Evolutionary conservation across 2,113 vertebrate genomes (phyloP).

Genomic region (Craseonycteris thonglongyai): DNA sequence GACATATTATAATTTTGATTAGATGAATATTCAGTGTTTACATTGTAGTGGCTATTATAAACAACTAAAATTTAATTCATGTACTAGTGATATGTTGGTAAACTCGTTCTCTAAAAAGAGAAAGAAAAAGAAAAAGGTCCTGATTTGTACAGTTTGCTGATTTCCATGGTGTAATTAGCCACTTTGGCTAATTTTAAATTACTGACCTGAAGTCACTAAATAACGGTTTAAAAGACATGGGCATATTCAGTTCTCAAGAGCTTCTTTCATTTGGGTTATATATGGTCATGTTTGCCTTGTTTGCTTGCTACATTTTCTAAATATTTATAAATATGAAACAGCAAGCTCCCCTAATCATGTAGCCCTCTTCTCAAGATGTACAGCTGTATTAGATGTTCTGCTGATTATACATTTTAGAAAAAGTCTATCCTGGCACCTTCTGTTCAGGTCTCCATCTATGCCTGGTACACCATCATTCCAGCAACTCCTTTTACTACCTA

Average conservation of each 20-base stretch:
- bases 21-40: not conserved
- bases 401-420: not conserved
- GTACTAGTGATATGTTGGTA: not conserved
- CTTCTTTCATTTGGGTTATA: not conserved
- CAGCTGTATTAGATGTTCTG: not conserved
- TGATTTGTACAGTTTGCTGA: not conserved
- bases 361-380: not conserved
- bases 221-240: not conserved
- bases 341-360: not conserved
- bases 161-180: not conserved
- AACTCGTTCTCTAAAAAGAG: not conserved
- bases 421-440: not conserved
- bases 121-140: not conserved
- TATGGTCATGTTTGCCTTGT: not conserved
- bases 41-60: not conserved
- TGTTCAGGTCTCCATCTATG: not conserved
- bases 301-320: not conserved
- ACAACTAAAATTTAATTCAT: not conserved
- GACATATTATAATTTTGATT: not conserved
- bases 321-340: not conserved
- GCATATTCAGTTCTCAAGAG: not conserved
- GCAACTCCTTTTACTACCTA: not conserved
- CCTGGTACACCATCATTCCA: rapidly evolving
- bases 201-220: not conserved
- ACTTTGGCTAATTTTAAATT: not conserved